Evolutionary conservation across 2,888 invertebrate species (phyloP).

Genomic region (Acrocyrtus sp.): DNA sequence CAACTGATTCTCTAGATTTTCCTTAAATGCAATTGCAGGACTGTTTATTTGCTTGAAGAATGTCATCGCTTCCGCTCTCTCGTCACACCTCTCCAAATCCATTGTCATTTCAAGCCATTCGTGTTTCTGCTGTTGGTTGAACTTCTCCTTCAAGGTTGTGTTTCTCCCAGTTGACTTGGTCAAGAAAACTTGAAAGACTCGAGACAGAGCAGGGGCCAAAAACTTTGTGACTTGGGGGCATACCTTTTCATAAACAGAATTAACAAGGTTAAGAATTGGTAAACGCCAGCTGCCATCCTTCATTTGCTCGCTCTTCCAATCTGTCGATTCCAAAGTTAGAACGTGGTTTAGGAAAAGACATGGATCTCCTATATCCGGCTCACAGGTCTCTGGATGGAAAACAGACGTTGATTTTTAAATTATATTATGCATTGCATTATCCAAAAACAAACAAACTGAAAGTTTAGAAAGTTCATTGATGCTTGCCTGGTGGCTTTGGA

Average conservation of each 20-base stretch:
- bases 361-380: neutral
- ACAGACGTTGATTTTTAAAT: neutral
- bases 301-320: constrained; percentile 14
- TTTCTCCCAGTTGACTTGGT: neutral
- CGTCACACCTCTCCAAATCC: constrained; percentile 19
- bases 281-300: constrained; percentile 28
- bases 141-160: constrained; percentile 11
- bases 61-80: constrained; percentile 15
- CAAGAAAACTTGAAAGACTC: constrained; percentile 17
- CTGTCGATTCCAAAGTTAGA: constrained; percentile 8
- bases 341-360: constrained; percentile 14
- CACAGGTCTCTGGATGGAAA: neutral
- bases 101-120: constrained; percentile 23
- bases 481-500: constrained; percentile 6
- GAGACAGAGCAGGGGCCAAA: constrained; percentile 11
- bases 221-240: constrained; percentile 30
- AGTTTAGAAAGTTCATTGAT: neutral
- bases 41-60: constrained; percentile 27
- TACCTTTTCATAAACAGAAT: constrained; percentile 14
- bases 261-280: constrained; percentile 6
- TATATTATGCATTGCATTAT: too few species aligned
- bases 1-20: constrained; percentile 11
- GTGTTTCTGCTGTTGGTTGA: constrained; percentile 1
- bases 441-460: too few species aligned
- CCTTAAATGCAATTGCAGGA: constrained; percentile 12